phyloP scores from a whole-genome alignment of 2,113 vertebrate genomes.

The Atrichornis clamosus region DNA sequence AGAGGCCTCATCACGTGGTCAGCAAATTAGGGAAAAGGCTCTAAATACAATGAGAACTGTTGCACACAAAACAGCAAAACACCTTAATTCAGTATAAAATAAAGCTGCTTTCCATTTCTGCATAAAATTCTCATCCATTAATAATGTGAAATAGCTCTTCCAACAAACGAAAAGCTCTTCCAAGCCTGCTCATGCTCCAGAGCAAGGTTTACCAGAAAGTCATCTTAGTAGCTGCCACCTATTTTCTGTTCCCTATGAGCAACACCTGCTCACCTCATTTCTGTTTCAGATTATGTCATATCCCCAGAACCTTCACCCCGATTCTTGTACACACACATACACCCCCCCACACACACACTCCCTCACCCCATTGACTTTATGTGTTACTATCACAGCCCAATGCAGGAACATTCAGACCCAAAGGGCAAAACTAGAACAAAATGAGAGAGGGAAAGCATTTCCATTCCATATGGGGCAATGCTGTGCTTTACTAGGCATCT shows the following conservation, averaged over 20 bases:
- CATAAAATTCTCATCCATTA: not conserved
- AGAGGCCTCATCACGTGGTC: not conserved
- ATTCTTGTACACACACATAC: not conserved
- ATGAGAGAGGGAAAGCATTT: not conserved
- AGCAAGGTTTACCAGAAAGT: not conserved
- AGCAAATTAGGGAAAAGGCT: conserved; percentile 1
- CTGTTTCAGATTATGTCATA: not conserved
- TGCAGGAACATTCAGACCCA: not conserved
- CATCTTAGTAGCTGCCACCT: not conserved
- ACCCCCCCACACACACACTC: too few species aligned
- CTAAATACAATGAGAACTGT: not conserved
- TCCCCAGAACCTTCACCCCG: not conserved
- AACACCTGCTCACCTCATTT: not conserved
- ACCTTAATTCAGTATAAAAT: not conserved
- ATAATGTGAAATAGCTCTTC: not conserved
- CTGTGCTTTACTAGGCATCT: not conserved
- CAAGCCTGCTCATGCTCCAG: not conserved
- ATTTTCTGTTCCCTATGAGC: not conserved
- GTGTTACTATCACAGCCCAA: not conserved
- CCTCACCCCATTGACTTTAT: not conserved
- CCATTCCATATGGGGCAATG: not conserved
- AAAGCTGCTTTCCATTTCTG: not conserved
- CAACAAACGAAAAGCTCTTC: not conserved
- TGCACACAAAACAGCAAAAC: not conserved
- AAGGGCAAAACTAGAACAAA: not conserved